A percentile compares a stretch with the other conserved stretches of the same genome.
Evolutionary conservation across 2,888 invertebrate species (phyloP).

Genomic region (Aporophyla lueneburgensis): DNA sequence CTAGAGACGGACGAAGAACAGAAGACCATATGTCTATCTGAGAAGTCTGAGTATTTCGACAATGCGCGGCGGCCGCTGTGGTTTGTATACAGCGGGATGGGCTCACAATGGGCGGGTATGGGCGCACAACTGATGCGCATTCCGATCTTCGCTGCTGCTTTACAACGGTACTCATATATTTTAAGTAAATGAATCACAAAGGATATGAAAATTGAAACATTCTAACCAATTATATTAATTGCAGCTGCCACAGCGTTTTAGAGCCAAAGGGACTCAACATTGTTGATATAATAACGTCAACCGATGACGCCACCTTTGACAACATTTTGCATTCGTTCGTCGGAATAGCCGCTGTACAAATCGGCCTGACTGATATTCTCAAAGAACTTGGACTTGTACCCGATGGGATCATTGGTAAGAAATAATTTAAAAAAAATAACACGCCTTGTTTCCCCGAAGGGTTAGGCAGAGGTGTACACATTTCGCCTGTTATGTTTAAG

Average conservation of each 20-base stretch:
- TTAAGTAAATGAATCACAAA: background rate
- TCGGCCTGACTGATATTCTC: conserved; percentile 88
- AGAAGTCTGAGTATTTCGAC: conserved; percentile 89
- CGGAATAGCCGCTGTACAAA: conserved; percentile 90
- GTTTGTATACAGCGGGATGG: conserved; percentile 95
- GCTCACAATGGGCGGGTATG: conserved; percentile 92
- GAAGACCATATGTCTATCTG: conserved; percentile 80
- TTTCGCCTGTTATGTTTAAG: no score
- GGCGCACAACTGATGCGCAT: conserved; percentile 92
- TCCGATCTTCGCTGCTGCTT: conserved; percentile 90
- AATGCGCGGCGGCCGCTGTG: conserved; percentile 90
- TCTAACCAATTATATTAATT: conserved; percentile 32
- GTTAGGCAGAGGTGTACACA: no score
- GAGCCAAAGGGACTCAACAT: conserved; percentile 92
- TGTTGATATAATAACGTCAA: conserved; percentile 91
- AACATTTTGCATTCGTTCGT: conserved; percentile 90
- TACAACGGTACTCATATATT: conserved; percentile 80
- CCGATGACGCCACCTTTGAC: conserved; percentile 87
- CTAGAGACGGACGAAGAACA: conserved; percentile 70
- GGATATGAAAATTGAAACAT: background rate
- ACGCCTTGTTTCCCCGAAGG: no score
- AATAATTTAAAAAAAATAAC: no score
- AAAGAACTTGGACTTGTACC: conserved; percentile 91
- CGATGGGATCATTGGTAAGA: conserved; percentile 94
- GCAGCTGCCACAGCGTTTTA: conserved; percentile 89